Percentiles rank a stretch among this genome's conserved stretches.
phyloP scores from a whole-genome alignment of 1,140 invertebrate species.

The Euura saliciscinereae region DNA sequence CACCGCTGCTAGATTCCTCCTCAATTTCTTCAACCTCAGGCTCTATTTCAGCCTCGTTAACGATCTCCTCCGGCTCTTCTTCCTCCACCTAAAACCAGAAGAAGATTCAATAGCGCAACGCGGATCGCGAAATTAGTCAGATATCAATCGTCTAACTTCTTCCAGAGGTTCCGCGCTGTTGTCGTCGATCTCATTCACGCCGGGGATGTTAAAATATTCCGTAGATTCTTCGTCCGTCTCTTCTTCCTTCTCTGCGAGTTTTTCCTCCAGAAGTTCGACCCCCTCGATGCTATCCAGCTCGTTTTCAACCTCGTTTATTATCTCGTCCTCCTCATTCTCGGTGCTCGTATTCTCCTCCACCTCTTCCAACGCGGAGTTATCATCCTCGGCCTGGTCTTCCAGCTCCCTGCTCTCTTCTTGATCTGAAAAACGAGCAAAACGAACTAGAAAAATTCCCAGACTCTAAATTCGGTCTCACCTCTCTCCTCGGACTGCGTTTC shows the following conservation, averaged over 20 bases:
- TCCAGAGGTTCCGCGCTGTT: conserved; percentile 51
- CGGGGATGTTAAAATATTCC: conserved; percentile 53
- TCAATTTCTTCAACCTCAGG: conserved; percentile 38
- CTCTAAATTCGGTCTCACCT: conserved; percentile 16
- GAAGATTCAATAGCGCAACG: background rate
- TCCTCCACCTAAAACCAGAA: conserved; percentile 33
- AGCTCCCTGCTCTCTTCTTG: conserved; percentile 36
- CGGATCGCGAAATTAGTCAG: background rate
- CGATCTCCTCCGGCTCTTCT: conserved; percentile 46
- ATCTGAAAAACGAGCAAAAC: background rate
- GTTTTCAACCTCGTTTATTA: conserved; percentile 49
- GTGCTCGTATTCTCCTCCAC: conserved; percentile 35
- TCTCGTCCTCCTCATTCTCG: conserved; percentile 45
- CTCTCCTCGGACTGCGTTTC: conserved; percentile 41
- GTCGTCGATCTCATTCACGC: conserved; percentile 46
- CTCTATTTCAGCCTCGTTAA: conserved; percentile 38
- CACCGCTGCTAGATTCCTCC: conserved; percentile 52
- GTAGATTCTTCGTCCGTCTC: conserved; percentile 47
- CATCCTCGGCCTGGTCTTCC: conserved; percentile 44
- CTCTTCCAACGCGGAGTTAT: conserved; percentile 42
- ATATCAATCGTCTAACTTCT: conserved; percentile 45
- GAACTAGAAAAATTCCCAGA: background rate
- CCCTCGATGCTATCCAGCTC: conserved; percentile 37
- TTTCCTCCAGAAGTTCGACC: conserved; percentile 33
- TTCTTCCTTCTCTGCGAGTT: conserved; percentile 39